phyloP scores from a whole-genome alignment of 2,888 invertebrate species.

The Lasius platythorax region DNA sequence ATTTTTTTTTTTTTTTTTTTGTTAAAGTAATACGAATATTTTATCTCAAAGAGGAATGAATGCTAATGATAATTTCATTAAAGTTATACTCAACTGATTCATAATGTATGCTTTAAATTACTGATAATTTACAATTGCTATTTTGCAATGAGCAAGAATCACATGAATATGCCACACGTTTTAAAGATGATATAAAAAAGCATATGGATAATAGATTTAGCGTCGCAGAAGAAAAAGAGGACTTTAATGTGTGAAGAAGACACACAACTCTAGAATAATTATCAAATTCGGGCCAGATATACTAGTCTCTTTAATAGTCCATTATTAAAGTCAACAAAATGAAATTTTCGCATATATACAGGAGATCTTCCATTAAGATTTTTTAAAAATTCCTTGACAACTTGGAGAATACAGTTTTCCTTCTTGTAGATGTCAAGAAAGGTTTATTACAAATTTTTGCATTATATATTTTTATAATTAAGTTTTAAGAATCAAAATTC shows the following conservation, averaged over 20 bases:
- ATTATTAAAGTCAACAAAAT: conserved; percentile 33
- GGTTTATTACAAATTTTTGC: conserved; percentile 10
- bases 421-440: background rate
- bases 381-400: background rate
- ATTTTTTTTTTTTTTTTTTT: conserved; percentile 50
- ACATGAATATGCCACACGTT: conserved; percentile 23
- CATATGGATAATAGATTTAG: conserved; percentile 17
- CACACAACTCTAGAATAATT: conserved; percentile 20
- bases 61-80: conserved; percentile 34
- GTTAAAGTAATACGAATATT: conserved; percentile 57
- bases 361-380: background rate
- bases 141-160: conserved; percentile 38
- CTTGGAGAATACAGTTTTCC: background rate
- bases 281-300: conserved; percentile 36
- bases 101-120: conserved; percentile 31
- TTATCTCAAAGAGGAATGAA: conserved; percentile 49
- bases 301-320: conserved; percentile 39
- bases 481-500: background rate
- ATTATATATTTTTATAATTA: background rate
- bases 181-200: conserved; percentile 17
- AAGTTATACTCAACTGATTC: conserved; percentile 34
- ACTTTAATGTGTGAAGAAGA: background rate
- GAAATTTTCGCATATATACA: conserved; percentile 18
- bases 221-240: conserved; percentile 5
- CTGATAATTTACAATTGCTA: conserved; percentile 33